A percentile compares a stretch with the other conserved stretches of the same genome.
phyloP scores from a whole-genome alignment of 2,797 vertebrate genomes.

The Odontamblyopus lacepedii region DNA sequence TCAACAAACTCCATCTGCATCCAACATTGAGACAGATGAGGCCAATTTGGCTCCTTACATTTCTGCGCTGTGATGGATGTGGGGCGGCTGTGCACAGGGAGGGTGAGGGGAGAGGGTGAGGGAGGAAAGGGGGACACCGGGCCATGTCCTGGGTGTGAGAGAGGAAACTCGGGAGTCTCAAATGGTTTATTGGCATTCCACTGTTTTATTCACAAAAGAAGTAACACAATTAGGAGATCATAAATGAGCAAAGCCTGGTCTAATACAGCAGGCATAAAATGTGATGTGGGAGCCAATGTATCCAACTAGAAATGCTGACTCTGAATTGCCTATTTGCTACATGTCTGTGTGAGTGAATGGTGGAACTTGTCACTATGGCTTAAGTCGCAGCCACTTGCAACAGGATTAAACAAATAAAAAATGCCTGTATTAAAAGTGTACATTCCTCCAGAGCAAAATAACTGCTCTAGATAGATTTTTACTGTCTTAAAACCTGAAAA shows the following conservation, averaged over 20 bases:
- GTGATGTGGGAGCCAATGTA: neutral
- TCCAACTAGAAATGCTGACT: neutral
- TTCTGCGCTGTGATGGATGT: constrained; percentile 99
- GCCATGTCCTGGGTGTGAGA: constrained; percentile 36
- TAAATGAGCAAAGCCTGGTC: constrained; percentile 12
- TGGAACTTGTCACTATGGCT: neutral
- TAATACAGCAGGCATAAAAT: neutral
- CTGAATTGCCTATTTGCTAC: neutral
- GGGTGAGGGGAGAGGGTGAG: constrained; percentile 60
- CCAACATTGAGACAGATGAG: constrained; percentile 99
- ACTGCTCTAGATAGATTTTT: neutral
- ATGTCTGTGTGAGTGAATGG: neutral
- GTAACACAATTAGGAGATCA: constrained; percentile 16
- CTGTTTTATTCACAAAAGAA: constrained; percentile 22
- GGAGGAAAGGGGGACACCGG: constrained; percentile 44
- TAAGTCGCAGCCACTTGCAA: neutral
- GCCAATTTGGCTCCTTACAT: constrained; percentile 99
- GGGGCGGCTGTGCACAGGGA: constrained; percentile 84
- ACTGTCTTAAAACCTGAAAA: too few species aligned
- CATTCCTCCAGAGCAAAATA: neutral
- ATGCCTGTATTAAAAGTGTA: neutral
- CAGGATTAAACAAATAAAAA: neutral
- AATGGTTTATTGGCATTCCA: constrained; percentile 34
- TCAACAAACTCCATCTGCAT: constrained; percentile 99
- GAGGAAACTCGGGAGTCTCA: constrained; percentile 35